A percentile compares a stretch with the other conserved stretches of the same genome.
These are phyloP conservation scores for Neotragus pygmaeus DNA, from an alignment of 2,113 vertebrate genomes.

Conservation along the genomic window DNA sequence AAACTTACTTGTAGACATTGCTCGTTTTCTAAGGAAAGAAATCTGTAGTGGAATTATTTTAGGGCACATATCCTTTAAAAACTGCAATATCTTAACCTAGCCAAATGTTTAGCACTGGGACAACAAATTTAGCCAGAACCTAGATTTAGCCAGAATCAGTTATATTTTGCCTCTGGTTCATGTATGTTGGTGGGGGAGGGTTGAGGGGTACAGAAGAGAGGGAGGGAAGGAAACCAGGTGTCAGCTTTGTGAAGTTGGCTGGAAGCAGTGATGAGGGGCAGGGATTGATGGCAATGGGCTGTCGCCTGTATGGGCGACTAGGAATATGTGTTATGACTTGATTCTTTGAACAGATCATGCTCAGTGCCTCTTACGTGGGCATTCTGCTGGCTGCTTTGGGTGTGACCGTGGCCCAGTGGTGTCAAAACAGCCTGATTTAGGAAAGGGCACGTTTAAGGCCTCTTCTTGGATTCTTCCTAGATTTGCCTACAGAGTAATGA, in stretches of 20 bases:
- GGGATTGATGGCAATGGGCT: no score
- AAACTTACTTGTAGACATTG: neutral
- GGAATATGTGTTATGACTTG: fast-evolving
- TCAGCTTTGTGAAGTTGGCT: no score
- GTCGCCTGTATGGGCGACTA: neutral
- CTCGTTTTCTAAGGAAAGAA: neutral
- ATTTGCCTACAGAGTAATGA: neutral
- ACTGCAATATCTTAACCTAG: neutral
- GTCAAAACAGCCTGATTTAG: neutral
- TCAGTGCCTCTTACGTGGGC: neutral
- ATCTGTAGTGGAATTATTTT: neutral
- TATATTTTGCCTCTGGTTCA: neutral
- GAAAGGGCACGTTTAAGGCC: neutral
- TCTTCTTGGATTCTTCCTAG: neutral
- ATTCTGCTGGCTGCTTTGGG: neutral
- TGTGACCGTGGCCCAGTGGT: no score
- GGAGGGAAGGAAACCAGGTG: neutral
- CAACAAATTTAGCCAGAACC: neutral
- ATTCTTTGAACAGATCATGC: neutral
- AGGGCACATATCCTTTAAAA: neutral
- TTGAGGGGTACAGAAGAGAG: neutral
- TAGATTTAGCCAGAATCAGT: neutral
- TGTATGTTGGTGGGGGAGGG: neutral
- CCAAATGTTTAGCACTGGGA: no score
- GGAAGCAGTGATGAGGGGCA: neutral